Evolutionary conservation across 2,797 vertebrate species (phyloP), one percentile per base, ranked within the genome.

Genomic region (Notoglanidium macrostoma): DNA sequence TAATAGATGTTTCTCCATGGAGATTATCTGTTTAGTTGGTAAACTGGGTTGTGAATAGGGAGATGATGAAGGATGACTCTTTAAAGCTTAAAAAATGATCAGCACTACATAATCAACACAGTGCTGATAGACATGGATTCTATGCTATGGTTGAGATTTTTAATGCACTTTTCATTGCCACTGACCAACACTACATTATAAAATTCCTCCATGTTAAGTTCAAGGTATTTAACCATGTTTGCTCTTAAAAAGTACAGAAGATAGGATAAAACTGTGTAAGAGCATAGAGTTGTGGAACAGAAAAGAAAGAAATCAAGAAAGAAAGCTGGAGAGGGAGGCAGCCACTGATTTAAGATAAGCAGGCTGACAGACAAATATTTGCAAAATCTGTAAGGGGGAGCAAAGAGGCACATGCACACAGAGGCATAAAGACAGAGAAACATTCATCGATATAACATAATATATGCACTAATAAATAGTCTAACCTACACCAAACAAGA

Each of bases 341-440:
- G 55, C 23, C 70, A 70, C 46, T 78, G 86, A 89, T 90, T 57
- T 85, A 79, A 67, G 86, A 90, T 88, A 90, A 87, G 82, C 77
- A 84, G 63, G 55, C 70, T 79, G 85, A 88, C 83, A 84, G 88
- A 78, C 76, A 90, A 90, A 77, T 82, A 86, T 87, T 86, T 65
- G 15, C 83, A 84, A 86, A 87, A 89, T 89, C 54, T 86, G 29
- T 32, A 79, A 40, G 21, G 19, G 76, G 32, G 29, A 79, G 54
- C 17, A 79, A 76, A 57, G 4, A 57, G 17, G 15, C 17, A 21
- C 17, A 40, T 23, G 32, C 77, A 85, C 67, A 70, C 40, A 32
- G 29, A 68, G 10, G 17, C 51, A 82, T 55, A 5, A 80, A 82
- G 29, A 72, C 12, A 72, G 5, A 3, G 77, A 29, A 57, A 40